A percentile compares a stretch with the other conserved stretches of the same genome.
phyloP scores from a whole-genome alignment of 2,113 vertebrate species.

The Paramormyrops kingsleyae region DNA sequence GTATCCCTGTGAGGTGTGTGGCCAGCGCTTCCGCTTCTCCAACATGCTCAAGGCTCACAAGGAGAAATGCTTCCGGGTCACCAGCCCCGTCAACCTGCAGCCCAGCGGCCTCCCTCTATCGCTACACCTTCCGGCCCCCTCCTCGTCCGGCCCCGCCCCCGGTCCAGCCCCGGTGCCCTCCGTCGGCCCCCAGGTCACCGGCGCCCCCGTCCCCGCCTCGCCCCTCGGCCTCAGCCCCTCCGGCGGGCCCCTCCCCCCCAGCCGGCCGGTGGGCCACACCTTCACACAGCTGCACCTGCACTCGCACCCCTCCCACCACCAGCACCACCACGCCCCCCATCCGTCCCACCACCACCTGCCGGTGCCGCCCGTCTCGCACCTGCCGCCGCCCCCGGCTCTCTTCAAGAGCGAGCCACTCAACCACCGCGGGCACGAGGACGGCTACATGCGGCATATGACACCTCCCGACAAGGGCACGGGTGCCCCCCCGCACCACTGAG shows the following conservation, averaged over 20 bases:
- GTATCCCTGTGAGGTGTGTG: constrained; percentile 91
- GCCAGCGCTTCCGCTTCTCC: constrained; percentile 95
- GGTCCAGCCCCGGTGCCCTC: constrained; percentile 45
- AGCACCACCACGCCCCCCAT: constrained; percentile 59
- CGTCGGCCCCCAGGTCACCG: constrained; percentile 41
- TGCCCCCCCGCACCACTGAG: constrained; percentile 77
- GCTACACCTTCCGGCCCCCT: constrained; percentile 61
- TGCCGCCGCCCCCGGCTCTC: constrained; percentile 86
- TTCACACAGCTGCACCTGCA: constrained; percentile 84
- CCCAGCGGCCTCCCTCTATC: constrained; percentile 65
- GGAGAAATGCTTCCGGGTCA: constrained; percentile 95
- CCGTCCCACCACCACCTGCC: constrained; percentile 74
- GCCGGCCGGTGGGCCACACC: constrained; percentile 66
- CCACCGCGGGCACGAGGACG: constrained; percentile 84
- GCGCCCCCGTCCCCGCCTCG: constrained; percentile 36
- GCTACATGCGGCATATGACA: constrained; percentile 82
- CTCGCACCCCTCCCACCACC: constrained; percentile 67
- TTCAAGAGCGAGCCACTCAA: constrained; percentile 94
- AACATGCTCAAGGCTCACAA: constrained; percentile 98
- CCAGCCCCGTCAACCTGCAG: constrained; percentile 78
- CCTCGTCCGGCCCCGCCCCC: constrained; percentile 48
- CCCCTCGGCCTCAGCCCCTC: constrained; percentile 62
- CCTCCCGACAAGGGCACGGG: constrained; percentile 69
- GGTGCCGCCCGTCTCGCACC: constrained; percentile 72
- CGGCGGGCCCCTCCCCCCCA: constrained; percentile 46